phyloP scores from a whole-genome alignment of 2,797 vertebrate species.

The Meda fulgida region DNA sequence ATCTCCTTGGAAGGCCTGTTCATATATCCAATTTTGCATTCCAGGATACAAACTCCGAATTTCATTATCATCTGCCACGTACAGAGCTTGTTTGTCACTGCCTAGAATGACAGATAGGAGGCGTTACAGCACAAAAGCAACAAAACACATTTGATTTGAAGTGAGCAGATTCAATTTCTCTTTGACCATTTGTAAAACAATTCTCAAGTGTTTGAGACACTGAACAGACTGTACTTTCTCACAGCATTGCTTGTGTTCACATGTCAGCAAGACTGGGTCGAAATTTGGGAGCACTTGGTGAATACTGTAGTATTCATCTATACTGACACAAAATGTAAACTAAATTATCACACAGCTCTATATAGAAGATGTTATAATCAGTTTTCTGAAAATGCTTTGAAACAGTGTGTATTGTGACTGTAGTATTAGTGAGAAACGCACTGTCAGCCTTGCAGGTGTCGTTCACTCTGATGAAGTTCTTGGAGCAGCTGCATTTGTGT shows the following conservation, averaged over 20 bases:
- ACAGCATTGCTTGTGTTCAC: background rate
- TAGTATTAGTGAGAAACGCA: conserved; percentile 60
- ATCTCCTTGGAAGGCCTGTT: conserved; percentile 92
- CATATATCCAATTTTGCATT: conserved; percentile 89
- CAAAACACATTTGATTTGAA: background rate
- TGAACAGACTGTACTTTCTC: background rate
- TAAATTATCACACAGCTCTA: background rate
- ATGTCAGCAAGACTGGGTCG: no score
- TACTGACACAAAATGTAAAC: background rate
- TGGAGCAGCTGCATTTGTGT: conserved; percentile 89
- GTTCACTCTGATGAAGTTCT: conserved; percentile 89
- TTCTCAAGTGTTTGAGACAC: background rate
- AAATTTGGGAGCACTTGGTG: no score
- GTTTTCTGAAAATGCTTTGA: background rate
- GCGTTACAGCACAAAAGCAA: background rate
- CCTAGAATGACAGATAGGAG: conserved; percentile 67
- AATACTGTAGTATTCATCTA: background rate
- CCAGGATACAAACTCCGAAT: conserved; percentile 93
- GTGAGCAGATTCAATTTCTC: background rate
- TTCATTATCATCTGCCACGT: conserved; percentile 95
- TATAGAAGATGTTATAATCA: background rate
- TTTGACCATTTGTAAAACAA: background rate
- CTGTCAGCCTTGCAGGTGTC: conserved; percentile 94
- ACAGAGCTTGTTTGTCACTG: conserved; percentile 85
- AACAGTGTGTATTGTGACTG: background rate